Base-by-base conservation (phyloP, 2,888 invertebrate species). In the Pedicia rivosa region DNA sequence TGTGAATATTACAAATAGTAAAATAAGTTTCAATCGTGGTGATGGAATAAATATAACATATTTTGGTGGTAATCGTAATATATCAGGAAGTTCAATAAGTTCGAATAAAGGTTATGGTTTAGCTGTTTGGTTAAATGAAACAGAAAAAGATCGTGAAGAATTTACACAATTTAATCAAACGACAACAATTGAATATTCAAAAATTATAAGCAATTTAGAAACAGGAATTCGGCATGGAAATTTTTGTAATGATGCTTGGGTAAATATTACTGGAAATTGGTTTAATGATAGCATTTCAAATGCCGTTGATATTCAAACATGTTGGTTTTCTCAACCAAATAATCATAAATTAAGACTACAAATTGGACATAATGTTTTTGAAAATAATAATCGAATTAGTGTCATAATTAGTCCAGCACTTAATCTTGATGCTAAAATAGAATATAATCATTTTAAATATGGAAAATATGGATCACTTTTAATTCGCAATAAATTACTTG, bases 21-120 rank as follows among this genome's bases (percentile, higher is more conserved):
- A 78, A 48, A 79, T 98, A 45, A 80, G 82, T 13, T 81, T 86
- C 47, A 98, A 98, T 56, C 72, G 78, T 52, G 92, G 91, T 2
- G 91, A 91, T 51, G 98, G 97, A 1, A 70, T 98, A 8, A 98
- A 98, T 56, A 78, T 98, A 9, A 92, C 94, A 0, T 88, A 88
- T 42, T 82, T 86, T 3, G 97, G 98, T 1, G 98, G 98, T 2
- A 82, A 81, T 48, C 71, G 90, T 43, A 92, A 97, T 51, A 71
- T 98, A 41, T 94, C 95, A 9, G 69, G 77, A 47, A 82, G 87
- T 30, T 78, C 75, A 17, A 64, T 98, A 16, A 81, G 79, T 35
- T 81, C 84, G 1, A 98, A 98, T 59, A 70, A 72, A 44, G 88
- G 92, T 7, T 81, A 84, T 49, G 94, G 94, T 3, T 58, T 91